Conservation (phyloP, 2,113 vertebrate genomes). For the Spea multiplicata region DNA sequence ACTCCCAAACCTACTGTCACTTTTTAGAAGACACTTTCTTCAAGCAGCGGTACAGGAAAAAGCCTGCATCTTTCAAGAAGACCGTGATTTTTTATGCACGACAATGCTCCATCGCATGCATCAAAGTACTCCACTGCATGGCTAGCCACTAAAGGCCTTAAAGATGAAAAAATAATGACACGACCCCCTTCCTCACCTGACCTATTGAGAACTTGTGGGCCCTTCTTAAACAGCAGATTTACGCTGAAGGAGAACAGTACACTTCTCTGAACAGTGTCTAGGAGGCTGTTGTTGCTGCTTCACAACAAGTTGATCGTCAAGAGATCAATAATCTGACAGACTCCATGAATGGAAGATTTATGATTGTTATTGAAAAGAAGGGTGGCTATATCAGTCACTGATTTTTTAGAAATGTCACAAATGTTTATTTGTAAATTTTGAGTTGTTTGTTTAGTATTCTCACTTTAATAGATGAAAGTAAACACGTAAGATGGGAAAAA, state of each 20-base stretch:
- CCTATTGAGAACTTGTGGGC: neutral
- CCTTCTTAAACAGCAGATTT: no score
- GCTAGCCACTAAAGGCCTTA: neutral
- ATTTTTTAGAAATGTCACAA: neutral
- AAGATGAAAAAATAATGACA: conserved; percentile 3
- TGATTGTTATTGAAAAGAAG: conserved; percentile 4
- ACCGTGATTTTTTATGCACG: neutral
- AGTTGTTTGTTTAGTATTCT: neutral
- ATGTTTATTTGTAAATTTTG: no score
- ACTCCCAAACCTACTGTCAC: no score
- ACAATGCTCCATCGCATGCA: neutral
- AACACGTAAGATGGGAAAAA: no score
- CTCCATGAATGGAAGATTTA: neutral
- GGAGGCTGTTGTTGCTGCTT: no score
- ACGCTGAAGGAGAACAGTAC: no score
- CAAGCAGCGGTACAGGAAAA: no score
- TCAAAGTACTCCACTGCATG: conserved; percentile 5
- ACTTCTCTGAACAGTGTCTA: no score
- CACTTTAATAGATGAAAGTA: no score
- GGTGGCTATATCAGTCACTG: neutral
- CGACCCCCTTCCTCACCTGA: conserved; percentile 8
- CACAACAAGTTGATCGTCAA: no score
- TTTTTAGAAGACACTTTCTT: no score
- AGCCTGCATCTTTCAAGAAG: no score
- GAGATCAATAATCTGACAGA: neutral